These are phyloP conservation scores for Prolemur simus DNA, from an alignment of 2,113 vertebrate species.

Conservation along the genomic window DNA sequence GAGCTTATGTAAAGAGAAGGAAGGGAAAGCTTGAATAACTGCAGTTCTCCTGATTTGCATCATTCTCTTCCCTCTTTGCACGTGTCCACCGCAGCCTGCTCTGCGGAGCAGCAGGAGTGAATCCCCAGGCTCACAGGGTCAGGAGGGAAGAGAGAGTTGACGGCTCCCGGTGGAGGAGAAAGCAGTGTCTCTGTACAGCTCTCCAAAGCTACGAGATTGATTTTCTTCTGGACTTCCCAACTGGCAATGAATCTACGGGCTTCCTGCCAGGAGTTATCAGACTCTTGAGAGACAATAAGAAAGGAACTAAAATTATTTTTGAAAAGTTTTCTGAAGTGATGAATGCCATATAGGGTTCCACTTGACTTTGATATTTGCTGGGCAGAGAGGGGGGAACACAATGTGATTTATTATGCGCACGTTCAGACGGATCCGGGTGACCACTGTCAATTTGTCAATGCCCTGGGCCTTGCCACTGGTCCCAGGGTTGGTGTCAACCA, in stretches of 20 bases:
- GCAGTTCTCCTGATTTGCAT: neutral
- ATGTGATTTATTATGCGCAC: neutral
- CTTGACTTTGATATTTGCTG: neutral
- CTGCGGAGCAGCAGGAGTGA: neutral
- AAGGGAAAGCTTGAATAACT: neutral
- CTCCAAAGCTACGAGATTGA: neutral
- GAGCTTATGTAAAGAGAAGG: neutral
- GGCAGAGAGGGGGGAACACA: neutral
- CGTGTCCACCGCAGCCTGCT: accelerated
- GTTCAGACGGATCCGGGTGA: neutral
- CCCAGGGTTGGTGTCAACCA: neutral
- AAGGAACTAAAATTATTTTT: conserved; percentile 17
- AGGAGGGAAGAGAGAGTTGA: neutral
- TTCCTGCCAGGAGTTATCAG: conserved; percentile 15
- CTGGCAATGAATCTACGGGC: neutral
- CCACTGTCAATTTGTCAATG: neutral
- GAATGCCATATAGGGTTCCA: neutral
- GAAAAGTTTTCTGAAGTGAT: conserved; percentile 1
- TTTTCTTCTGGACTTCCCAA: conserved; percentile 2
- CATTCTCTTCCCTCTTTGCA: neutral
- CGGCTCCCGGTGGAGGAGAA: neutral
- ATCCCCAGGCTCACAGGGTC: neutral
- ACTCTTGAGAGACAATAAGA: neutral
- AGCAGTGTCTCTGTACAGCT: neutral
- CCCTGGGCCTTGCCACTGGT: neutral